Evolutionary conservation across 2,888 invertebrate species (phyloP).

Genomic region (Troides aeacus): DNA sequence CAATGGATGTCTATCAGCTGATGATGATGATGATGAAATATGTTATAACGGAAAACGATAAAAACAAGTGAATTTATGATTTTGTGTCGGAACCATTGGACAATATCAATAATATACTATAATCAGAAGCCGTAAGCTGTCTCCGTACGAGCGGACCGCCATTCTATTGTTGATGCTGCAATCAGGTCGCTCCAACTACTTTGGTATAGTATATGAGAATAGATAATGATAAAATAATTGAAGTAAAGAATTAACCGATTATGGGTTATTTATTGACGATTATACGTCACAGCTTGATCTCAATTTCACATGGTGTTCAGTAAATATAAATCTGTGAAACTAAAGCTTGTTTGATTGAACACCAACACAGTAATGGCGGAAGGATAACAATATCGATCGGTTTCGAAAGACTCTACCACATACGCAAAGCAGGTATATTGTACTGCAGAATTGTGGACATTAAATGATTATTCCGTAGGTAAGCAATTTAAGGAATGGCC

Average conservation of each 20-base stretch:
- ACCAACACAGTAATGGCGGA: too few relatives aligned
- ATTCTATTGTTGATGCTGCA: conserved; percentile 48
- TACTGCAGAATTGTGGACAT: not conserved
- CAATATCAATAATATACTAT: conserved; percentile 35
- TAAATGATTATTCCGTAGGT: not conserved
- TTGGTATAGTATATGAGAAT: not conserved
- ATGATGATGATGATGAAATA: too few relatives aligned
- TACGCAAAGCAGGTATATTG: too few relatives aligned
- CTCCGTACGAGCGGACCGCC: conserved; percentile 37
- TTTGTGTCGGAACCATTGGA: conserved; percentile 37
- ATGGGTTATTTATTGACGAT: too few relatives aligned
- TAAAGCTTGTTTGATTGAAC: too few relatives aligned
- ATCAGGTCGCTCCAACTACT: not conserved
- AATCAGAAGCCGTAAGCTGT: conserved; percentile 40
- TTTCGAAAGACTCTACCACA: too few relatives aligned
- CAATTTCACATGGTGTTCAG: too few relatives aligned
- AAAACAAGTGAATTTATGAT: too few relatives aligned
- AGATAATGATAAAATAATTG: not conserved
- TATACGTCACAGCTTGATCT: too few relatives aligned
- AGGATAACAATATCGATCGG: too few relatives aligned
- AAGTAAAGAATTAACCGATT: not conserved
- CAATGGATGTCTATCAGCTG: too few relatives aligned
- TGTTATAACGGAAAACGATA: not conserved
- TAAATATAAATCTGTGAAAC: too few relatives aligned
- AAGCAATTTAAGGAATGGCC: conserved; percentile 30